These are phyloP conservation scores for Cyclophora albipunctata DNA, from an alignment of 2,888 invertebrate species.

Conservation along the genomic window DNA sequence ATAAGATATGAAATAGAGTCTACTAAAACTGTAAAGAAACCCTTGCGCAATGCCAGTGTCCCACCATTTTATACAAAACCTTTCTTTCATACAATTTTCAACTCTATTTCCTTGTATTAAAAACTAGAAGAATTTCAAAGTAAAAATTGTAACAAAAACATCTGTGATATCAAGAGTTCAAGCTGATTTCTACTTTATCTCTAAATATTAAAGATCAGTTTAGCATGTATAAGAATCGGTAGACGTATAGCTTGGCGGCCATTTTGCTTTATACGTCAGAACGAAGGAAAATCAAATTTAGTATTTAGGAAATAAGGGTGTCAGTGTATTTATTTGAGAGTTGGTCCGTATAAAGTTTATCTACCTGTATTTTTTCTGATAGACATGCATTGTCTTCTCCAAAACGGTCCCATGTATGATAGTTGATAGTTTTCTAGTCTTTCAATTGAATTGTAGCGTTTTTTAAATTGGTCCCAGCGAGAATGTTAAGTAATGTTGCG, in stretches of 20 bases:
- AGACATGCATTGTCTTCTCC: conserved; percentile 35
- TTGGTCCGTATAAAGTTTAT: conserved; percentile 20
- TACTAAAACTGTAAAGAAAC: conserved; percentile 7
- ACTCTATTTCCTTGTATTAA: conserved; percentile 6
- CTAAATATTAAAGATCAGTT: conserved; percentile 6
- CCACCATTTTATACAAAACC: conserved; percentile 9
- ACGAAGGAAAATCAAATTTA: background rate
- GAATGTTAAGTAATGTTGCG: no score
- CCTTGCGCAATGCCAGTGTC: conserved; percentile 15
- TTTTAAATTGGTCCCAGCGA: background rate
- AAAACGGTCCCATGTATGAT: conserved; percentile 32
- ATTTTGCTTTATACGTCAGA: background rate
- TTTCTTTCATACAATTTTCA: conserved; percentile 7
- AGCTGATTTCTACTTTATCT: conserved; percentile 7
- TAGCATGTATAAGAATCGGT: conserved; percentile 10
- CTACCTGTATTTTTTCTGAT: conserved; percentile 42
- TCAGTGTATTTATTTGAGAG: background rate
- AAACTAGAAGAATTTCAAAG: conserved; percentile 2
- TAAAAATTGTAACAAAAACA: conserved; percentile 12
- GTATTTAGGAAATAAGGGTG: background rate
- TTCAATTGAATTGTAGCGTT: background rate
- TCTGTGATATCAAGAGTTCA: conserved; percentile 14
- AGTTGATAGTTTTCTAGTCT: conserved; percentile 8
- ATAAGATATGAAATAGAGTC: background rate
- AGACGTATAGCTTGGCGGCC: conserved; percentile 5